Percentiles rank a stretch among this genome's conserved stretches.
phyloP scores from a whole-genome alignment of 2,888 invertebrate species.

The Apantesis nais region DNA sequence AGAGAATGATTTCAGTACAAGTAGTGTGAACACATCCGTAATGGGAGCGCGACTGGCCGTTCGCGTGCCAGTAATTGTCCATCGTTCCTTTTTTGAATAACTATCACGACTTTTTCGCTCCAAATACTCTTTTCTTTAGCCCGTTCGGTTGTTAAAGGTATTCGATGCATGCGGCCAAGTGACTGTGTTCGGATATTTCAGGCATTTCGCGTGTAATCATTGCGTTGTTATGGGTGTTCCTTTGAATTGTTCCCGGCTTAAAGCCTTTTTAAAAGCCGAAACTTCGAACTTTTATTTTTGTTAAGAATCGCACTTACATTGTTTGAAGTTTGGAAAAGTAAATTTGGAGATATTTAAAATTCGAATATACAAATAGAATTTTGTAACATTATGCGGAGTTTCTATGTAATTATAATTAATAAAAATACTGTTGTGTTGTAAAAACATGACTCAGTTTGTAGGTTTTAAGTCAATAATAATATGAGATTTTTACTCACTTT shows the following conservation, averaged over 20 bases:
- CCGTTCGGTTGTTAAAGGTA: conserved; percentile 66
- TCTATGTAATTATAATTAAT: not conserved
- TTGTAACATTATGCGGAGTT: not conserved
- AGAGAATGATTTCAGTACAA: conserved; percentile 5
- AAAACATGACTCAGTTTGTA: not conserved
- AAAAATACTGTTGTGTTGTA: not conserved
- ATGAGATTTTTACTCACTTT: not conserved
- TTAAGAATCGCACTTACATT: conserved; percentile 16
- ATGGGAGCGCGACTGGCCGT: conserved; percentile 79
- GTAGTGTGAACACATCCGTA: conserved; percentile 65
- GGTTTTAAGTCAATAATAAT: not conserved
- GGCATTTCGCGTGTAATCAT: conserved; percentile 65
- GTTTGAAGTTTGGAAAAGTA: conserved; percentile 8
- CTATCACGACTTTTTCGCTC: conserved; percentile 85
- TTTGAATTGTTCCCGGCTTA: conserved; percentile 43
- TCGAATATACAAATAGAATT: too few relatives aligned
- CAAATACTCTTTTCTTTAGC: conserved; percentile 74
- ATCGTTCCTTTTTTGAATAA: conserved; percentile 83
- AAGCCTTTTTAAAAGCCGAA: conserved; percentile 43
- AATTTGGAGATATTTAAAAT: not conserved
- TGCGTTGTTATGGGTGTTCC: conserved; percentile 47
- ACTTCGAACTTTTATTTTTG: conserved; percentile 29
- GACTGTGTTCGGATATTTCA: conserved; percentile 74
- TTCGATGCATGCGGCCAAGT: conserved; percentile 80
- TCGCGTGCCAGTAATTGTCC: conserved; percentile 85